phyloP scores from a whole-genome alignment of 2,888 invertebrate species.

The Himalopsyche anomala region DNA sequence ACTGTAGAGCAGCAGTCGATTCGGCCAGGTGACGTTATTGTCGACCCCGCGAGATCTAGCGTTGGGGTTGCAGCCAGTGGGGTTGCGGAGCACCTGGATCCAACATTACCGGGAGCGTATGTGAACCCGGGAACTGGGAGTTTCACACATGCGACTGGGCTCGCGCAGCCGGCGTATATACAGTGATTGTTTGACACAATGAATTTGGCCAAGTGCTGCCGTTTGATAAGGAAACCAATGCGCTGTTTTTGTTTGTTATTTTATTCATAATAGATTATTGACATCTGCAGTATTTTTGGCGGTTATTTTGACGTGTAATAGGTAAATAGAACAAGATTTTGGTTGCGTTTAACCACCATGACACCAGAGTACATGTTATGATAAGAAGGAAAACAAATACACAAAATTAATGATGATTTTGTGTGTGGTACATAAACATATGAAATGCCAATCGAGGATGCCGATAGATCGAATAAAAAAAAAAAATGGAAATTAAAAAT shows the following conservation, averaged over 20 bases:
- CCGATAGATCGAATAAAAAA: too few species aligned
- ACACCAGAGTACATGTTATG: too few species aligned
- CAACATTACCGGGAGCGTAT: constrained; percentile 32
- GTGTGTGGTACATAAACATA: too few species aligned
- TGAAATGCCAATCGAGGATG: too few species aligned
- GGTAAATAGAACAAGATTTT: too few species aligned
- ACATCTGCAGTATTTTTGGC: constrained; percentile 63
- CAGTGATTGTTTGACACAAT: constrained; percentile 39
- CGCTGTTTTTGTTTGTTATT: constrained; percentile 47
- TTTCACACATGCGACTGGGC: constrained; percentile 56
- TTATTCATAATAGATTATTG: constrained; percentile 53
- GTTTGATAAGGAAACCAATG: constrained; percentile 58
- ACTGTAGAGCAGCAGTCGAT: not conserved
- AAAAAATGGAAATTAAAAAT: too few species aligned
- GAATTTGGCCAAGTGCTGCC: constrained; percentile 43
- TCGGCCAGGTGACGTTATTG: constrained; percentile 5
- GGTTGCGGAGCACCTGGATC: constrained; percentile 51
- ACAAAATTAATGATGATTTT: too few species aligned
- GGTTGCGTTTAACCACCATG: not conserved
- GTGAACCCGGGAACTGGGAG: constrained; percentile 57
- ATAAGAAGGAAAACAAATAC: too few species aligned
- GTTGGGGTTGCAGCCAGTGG: constrained; percentile 12
- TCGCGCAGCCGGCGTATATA: constrained; percentile 50
- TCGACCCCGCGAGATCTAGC: constrained; percentile 16
- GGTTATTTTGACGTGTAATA: constrained; percentile 46